Percentiles rank a stretch among this genome's conserved stretches.
phyloP scores from a whole-genome alignment of 2,888 invertebrate genomes.

The Bruchidius siliquastri region DNA sequence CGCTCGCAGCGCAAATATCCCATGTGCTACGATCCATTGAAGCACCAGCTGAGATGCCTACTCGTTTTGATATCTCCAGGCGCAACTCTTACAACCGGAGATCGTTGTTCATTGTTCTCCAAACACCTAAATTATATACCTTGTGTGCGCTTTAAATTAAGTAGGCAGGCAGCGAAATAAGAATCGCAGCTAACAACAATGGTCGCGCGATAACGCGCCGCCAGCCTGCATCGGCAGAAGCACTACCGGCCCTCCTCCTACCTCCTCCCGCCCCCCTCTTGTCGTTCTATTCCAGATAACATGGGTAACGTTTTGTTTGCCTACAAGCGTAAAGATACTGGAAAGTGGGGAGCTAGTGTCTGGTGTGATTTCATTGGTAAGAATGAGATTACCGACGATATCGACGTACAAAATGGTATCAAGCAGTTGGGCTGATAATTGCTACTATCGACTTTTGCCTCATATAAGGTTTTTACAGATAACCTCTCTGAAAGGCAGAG shows the following conservation, averaged over 20 bases:
- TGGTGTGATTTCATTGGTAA: too few species aligned
- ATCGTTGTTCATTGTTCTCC: background rate
- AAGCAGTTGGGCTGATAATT: too few species aligned
- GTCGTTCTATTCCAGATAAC: background rate
- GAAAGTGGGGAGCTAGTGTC: background rate
- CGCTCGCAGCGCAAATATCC: background rate
- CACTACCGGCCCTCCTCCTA: background rate
- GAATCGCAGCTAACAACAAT: background rate
- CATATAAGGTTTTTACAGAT: too few species aligned
- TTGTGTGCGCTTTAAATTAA: background rate
- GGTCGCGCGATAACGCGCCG: background rate
- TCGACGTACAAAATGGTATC: too few species aligned
- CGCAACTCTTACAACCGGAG: conserved; percentile 15
- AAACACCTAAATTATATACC: background rate
- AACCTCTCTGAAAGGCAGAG: too few species aligned
- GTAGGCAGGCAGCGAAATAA: background rate
- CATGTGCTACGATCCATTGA: background rate
- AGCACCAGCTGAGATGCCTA: conserved; percentile 12
- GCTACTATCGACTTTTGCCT: too few species aligned
- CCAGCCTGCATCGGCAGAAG: background rate
- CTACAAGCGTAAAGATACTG: background rate
- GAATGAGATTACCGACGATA: too few species aligned
- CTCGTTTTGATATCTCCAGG: conserved; percentile 17
- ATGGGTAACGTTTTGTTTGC: background rate
- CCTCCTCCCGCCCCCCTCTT: background rate